Evolutionary conservation across 2,797 vertebrate species (phyloP), one percentile per base, ranked within the genome.

Genomic region (Capromys pilorides): DNA sequence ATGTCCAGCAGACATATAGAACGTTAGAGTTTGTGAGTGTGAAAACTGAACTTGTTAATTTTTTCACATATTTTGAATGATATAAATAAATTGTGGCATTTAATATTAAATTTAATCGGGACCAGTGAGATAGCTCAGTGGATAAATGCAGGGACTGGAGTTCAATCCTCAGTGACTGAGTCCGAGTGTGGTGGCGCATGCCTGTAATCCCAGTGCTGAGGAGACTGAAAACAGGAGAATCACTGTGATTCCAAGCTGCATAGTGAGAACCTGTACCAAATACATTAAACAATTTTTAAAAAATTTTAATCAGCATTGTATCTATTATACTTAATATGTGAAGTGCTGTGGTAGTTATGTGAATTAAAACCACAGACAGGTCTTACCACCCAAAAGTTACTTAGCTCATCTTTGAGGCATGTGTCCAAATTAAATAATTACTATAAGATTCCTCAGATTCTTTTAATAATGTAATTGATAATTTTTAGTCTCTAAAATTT

Each of bases 401-500:
- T 78, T 57, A 67, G 39, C 28, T 86, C 28, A 54, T 78, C 21
- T 31, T 88, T 81, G 39, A 86, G 64, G 79, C 9, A 12, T 39
- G 54, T 7, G 61, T 84, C 62, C 36, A 94, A 36, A 77, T 95
- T 77, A 89, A 54, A 83, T 90, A 33, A 90, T 78, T 4, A 69
- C 12, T 80, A 33, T 95, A 7, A 19, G 73, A 33, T 73, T 45
- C 11, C 21, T 45, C 14, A 19, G 45, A 10, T 83, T 86, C 41
- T 94, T 95, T 94, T 73, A 64, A 61, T 90, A 96, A 67, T 84
- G n/a, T 2, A 57, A 41, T 62, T 39, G 33, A 36, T 86, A 84
- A 24, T 90, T 90, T 78, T 83, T 80, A 61, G 71, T 88, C 33
- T 83, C 66, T 61, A 49, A 36, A 33, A 84, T 88, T 94, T 95